These are phyloP conservation scores for Amazona finschi DNA, from an alignment of 2,797 vertebrate species.

Conservation along the genomic window DNA sequence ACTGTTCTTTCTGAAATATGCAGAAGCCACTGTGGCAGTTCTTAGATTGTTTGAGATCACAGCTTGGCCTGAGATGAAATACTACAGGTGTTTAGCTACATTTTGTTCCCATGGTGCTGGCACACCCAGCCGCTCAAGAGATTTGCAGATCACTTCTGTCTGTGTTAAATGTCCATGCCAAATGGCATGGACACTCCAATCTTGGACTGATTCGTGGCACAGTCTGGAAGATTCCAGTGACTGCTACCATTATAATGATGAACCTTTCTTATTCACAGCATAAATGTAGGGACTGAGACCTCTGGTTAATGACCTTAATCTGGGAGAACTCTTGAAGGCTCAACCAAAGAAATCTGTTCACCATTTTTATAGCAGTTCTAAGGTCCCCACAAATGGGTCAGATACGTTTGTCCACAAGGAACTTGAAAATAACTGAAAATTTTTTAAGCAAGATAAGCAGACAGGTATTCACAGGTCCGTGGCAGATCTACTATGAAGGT, in stretches of 20 bases:
- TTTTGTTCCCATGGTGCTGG: neutral
- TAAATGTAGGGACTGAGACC: neutral
- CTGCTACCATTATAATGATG: neutral
- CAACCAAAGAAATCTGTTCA: neutral
- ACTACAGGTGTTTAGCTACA: neutral
- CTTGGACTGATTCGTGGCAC: neutral
- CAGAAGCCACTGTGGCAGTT: neutral
- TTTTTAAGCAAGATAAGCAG: neutral
- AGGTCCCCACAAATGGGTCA: neutral
- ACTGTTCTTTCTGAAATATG: neutral
- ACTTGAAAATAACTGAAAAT: neutral
- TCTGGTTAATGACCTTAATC: neutral
- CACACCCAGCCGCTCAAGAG: neutral
- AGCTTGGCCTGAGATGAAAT: neutral
- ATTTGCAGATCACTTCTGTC: neutral
- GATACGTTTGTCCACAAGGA: neutral
- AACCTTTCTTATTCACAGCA: neutral
- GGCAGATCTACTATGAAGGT: neutral
- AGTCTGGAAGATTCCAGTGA: neutral
- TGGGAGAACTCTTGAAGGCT: neutral
- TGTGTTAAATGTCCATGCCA: neutral
- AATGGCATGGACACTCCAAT: neutral
- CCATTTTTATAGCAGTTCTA: neutral
- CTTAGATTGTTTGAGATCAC: neutral
- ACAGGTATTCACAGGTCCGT: neutral